Evolutionary conservation across 2,113 vertebrate species (phyloP).

Genomic region (Callaeas wilsoni): DNA sequence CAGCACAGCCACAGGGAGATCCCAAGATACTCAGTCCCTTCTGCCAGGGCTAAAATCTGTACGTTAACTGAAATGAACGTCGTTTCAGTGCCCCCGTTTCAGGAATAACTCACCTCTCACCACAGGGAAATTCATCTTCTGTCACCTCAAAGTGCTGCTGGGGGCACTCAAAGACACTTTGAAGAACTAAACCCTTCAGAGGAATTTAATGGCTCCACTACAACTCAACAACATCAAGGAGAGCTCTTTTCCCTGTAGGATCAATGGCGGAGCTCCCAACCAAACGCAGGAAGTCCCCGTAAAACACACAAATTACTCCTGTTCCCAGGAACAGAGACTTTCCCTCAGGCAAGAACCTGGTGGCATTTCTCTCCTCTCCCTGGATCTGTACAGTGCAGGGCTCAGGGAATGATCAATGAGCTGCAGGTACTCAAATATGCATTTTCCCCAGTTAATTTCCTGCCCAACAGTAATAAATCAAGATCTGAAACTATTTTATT

Average conservation of each 20-base stretch:
- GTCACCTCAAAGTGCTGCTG: not conserved
- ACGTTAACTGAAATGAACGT: not conserved
- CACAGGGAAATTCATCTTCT: not conserved
- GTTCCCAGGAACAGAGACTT: not conserved
- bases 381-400: not conserved
- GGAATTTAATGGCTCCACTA: not conserved
- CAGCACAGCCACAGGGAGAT: not conserved
- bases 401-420: not conserved
- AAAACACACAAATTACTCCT: not conserved
- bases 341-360: not conserved
- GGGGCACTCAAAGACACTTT: not conserved
- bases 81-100: accelerated
- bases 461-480: not conserved
- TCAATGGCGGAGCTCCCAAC: not conserved
- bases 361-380: not conserved
- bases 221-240: not conserved
- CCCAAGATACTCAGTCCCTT: accelerated
- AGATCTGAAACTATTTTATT: not conserved
- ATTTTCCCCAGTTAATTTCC: not conserved
- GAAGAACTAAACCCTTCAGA: not conserved
- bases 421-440: not conserved
- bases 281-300: not conserved
- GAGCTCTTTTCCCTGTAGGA: not conserved
- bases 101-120: not conserved
- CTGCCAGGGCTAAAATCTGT: not conserved